Percentiles rank a stretch among this genome's conserved stretches.
These are phyloP conservation scores for Ibycter americanus DNA, from an alignment of 2,797 vertebrate species.

Conservation along the genomic window DNA sequence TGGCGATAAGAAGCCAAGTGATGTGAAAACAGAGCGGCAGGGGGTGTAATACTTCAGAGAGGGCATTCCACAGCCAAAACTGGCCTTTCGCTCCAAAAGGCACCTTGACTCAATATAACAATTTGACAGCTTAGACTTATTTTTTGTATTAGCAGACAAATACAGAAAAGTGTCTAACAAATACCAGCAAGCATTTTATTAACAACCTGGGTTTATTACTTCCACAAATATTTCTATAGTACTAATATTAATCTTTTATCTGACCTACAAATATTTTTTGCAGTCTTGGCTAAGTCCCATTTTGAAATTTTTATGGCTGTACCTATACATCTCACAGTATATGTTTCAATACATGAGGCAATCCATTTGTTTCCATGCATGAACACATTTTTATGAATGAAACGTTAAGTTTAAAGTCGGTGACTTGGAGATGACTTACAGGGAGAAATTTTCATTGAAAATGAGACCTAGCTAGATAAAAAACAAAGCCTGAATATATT, in stretches of 20 bases:
- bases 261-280: background rate
- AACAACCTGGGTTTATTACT: background rate
- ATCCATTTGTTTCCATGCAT: background rate
- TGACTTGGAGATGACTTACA: background rate
- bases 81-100: background rate
- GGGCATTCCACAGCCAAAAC: background rate
- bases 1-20: background rate
- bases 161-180: background rate
- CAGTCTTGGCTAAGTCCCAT: background rate
- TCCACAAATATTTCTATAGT: background rate
- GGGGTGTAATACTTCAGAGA: background rate
- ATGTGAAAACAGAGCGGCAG: background rate
- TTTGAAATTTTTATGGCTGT: background rate
- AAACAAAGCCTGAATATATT: background rate
- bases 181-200: background rate
- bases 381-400: background rate
- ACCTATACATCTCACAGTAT: background rate
- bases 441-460: background rate
- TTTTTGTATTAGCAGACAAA: background rate
- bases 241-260: background rate
- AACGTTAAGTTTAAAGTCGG: background rate
- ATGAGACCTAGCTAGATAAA: background rate
- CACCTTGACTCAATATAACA: background rate
- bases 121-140: background rate
- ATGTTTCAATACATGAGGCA: background rate